Evolutionary conservation across 2,888 invertebrate species (phyloP), one percentile per base, ranked within the genome.

Genomic region (Falcaria lacertinaria): DNA sequence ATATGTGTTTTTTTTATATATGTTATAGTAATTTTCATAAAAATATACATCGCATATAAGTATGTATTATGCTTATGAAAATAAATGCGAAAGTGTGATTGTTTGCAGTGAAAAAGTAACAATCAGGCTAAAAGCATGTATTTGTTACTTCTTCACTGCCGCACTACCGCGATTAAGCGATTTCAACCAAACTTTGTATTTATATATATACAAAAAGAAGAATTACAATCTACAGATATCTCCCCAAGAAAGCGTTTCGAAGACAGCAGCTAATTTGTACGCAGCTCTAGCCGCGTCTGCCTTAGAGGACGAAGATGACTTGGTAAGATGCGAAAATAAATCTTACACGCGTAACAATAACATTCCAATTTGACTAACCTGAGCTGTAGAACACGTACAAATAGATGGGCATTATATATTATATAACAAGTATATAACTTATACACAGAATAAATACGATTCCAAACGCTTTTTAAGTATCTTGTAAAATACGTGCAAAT

Each of bases 211-310:
- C 42, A 25, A 57, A 52, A 39, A 11, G 11, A 28, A 28, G 28
- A 28, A 28, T 28, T 28, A 11, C 28, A 28, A 28, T 28, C 28
- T 28, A 28, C 28, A 28, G 28, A 28, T 28, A 28, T 54, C 61
- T 4, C 81, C 80, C 2, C 90, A 91, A 52, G 91, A 91, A 25
- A 91, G 92, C 1, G 94, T 94, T 0, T 96, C 96, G 0, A 95
- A 95, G 43, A 95, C 95, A 4, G 96, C 96, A 0, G 96, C 96
- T 0, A 96, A 96, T 78, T 81, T 96, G 16, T 96, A 96, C 68
- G 96, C 96, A 0, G 96, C 96, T 19, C 89, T 96, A 39, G 96
- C 96, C 0, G 96, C 96, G 0, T 95, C 95, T 28, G 95, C 95
- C 38, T 87, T 96, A 14, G 95, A 95, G 67, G 96, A 96, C 59